These are phyloP conservation scores for Eulemur albifrons DNA, from an alignment of 2,797 vertebrate genomes.

Conservation along the genomic window DNA sequence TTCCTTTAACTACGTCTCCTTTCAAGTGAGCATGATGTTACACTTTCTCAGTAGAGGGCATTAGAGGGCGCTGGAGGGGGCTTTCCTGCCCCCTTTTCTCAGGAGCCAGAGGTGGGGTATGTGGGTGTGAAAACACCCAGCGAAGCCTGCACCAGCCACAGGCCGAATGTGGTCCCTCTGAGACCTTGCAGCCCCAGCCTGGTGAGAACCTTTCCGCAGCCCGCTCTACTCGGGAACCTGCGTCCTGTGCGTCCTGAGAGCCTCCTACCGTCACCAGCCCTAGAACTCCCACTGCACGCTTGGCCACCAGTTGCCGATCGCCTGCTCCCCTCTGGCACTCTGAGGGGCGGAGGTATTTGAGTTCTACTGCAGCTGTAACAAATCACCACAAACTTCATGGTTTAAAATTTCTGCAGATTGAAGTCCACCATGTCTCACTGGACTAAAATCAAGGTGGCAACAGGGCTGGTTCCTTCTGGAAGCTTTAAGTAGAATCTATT, in stretches of 20 bases:
- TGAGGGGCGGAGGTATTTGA: neutral
- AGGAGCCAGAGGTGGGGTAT: neutral
- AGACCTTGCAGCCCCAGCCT: neutral
- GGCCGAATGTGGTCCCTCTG: neutral
- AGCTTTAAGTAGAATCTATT: neutral
- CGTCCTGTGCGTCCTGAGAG: accelerated
- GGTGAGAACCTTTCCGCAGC: neutral
- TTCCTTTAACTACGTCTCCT: neutral
- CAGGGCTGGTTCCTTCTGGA: neutral
- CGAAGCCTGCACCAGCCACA: neutral
- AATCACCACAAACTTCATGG: neutral
- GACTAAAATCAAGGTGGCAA: neutral
- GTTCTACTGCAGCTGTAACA: neutral
- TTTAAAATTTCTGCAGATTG: neutral
- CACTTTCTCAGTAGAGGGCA: neutral
- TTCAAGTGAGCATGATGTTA: neutral
- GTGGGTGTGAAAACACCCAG: neutral
- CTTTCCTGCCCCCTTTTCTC: neutral
- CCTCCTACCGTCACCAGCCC: neutral
- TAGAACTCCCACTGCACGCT: neutral
- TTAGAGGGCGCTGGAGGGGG: neutral
- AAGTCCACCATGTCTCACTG: neutral
- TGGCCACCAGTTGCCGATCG: accelerated
- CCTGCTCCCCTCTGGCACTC: neutral
- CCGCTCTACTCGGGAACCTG: neutral